phyloP scores from a whole-genome alignment of 2,797 vertebrate species.

The Smutsia gigantea region DNA sequence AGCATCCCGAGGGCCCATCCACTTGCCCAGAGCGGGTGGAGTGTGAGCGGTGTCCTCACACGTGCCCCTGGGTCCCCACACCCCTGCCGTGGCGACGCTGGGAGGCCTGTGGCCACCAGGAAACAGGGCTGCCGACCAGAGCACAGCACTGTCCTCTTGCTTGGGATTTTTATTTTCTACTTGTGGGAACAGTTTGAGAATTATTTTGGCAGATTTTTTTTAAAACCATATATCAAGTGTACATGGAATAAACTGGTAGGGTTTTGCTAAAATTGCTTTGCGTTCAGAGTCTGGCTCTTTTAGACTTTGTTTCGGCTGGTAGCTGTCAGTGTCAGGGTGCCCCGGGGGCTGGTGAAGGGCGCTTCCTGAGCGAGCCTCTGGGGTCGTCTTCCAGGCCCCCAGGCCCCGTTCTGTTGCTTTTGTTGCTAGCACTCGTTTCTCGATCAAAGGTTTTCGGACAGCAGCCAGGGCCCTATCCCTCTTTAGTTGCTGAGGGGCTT shows the following conservation, averaged over 20 bases:
- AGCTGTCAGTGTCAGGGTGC: neutral
- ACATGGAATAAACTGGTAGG: rapidly evolving
- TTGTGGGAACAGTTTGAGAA: neutral
- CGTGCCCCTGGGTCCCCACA: rapidly evolving
- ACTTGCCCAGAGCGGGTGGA: too few species aligned
- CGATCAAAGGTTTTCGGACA: neutral
- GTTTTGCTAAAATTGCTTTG: neutral
- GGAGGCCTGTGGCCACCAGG: neutral
- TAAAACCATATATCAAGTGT: rapidly evolving
- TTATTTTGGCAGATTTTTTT: neutral
- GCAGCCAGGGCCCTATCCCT: neutral
- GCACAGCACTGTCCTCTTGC: rapidly evolving
- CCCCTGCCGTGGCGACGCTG: rapidly evolving
- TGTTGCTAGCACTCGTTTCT: neutral
- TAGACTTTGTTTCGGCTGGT: neutral
- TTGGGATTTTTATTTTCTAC: neutral
- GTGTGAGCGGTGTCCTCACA: rapidly evolving
- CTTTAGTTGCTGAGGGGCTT: too few species aligned
- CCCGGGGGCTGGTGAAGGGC: too few species aligned
- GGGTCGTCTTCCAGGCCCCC: neutral
- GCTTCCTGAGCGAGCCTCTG: rapidly evolving
- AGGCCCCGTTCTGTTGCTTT: neutral
- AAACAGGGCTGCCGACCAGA: rapidly evolving
- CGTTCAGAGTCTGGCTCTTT: neutral
- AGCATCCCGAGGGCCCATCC: rapidly evolving